Base-by-base conservation (phyloP, 2,888 invertebrate species). In the Acronicta leporina region DNA sequence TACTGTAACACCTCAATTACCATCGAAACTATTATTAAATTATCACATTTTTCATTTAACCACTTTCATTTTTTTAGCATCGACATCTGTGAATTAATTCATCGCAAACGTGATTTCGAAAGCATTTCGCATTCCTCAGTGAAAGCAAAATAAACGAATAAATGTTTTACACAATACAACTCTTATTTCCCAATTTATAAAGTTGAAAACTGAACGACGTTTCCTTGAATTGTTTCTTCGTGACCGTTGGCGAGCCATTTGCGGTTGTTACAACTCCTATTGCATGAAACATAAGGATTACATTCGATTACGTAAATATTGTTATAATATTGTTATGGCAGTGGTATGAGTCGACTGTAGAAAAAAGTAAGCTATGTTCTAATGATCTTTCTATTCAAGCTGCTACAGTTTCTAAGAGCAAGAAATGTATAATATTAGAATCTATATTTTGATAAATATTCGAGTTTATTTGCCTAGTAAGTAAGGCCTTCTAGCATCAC, bases 91-190 rank as follows among this genome's bases (percentile, higher is more conserved):
- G 61, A 77, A 81, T 80, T 77, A 77, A 81, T 81, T 79, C 65
- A 74, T 73, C 55, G 65, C 63, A 57, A 72, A 71, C 70, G 63
- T 73, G 73, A 74, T 79, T 76, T 83, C 74, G 82, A 84, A 85
- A 85, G 80, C 80, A 74, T 72, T 80, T 80, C 63, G 74, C 75
- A 79, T 81, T 78, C 77, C 66, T 67, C n/a, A 80, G 86, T 84
- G 86, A 86, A 86, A 86, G 86, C 81, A 81, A 86, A 86, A 86
- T 81, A 85, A 74, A 80, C 46, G 47, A 75, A 64, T 55, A 67
- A 52, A 57, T 44, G 47, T 9, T 41, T 14, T 35, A 5, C 30
- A 42, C 13, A 46, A 51, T 49, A 45, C 25, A 13, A 41, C 43
- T 57, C 64, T 49, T 79, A 70, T 63, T 9, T 0, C 0, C 1